phyloP scores from a whole-genome alignment of 53 echinoderm and acorn worm genomes.

The Zoroaster sp. region DNA sequence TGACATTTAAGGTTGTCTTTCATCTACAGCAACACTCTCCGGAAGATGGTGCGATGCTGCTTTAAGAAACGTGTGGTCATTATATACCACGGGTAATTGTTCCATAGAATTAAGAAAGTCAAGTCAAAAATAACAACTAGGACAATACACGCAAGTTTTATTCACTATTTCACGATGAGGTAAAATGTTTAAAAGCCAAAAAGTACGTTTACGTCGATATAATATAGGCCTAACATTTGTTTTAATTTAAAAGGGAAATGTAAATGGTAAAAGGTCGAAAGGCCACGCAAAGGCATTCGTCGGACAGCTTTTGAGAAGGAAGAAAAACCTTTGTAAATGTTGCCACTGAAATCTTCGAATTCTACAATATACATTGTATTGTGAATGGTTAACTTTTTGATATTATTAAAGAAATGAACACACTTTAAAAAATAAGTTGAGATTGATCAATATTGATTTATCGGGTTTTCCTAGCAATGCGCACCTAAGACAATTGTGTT shows the following conservation, averaged over 20 bases:
- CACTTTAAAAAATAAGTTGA: too few relatives aligned
- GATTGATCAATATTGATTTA: too few relatives aligned
- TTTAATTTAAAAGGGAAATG: not conserved
- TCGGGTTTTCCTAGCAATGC: too few relatives aligned
- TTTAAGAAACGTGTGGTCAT: not conserved
- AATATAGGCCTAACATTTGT: not conserved
- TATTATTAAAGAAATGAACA: too few relatives aligned
- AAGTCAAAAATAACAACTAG: constrained; percentile 28
- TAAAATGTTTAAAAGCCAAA: not conserved
- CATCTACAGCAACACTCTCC: not conserved
- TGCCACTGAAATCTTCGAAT: too few relatives aligned
- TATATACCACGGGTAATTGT: not conserved
- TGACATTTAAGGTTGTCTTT: constrained; percentile 23
- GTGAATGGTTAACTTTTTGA: too few relatives aligned
- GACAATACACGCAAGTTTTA: not conserved
- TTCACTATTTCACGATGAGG: not conserved
- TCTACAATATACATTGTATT: too few relatives aligned
- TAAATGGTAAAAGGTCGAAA: not conserved
- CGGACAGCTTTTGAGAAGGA: not conserved
- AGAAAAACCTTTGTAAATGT: not conserved
- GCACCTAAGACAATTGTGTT: too few relatives aligned
- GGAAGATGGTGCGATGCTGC: not conserved
- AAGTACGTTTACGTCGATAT: not conserved
- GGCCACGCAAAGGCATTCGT: not conserved
- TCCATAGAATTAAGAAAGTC: not conserved